Evolutionary conservation across 1,140 invertebrate genomes (phyloP).

Genomic region (Papilio machaon): DNA sequence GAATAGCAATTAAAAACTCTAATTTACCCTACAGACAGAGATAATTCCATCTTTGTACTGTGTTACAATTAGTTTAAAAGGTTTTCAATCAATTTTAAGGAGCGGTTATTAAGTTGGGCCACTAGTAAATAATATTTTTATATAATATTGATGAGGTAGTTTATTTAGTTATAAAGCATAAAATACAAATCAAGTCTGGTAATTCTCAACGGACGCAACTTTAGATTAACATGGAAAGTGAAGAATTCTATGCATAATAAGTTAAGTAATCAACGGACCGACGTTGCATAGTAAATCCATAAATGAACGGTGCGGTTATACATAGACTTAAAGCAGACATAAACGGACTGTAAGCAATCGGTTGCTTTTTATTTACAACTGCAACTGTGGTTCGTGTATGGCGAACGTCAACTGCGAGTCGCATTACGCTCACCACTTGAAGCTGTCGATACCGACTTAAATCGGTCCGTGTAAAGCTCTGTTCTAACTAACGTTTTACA

Average conservation of each 20-base stretch:
- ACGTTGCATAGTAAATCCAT: neutral
- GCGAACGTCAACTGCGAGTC: neutral
- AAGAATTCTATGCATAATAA: constrained; percentile 27
- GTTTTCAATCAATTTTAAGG: too few species aligned
- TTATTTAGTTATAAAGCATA: neutral
- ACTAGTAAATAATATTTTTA: neutral
- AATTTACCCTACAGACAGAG: too few species aligned
- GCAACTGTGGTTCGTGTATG: neutral
- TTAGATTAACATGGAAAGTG: constrained; percentile 12
- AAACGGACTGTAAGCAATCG: neutral
- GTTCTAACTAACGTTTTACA: too few species aligned
- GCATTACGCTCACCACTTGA: neutral
- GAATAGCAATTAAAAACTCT: too few species aligned
- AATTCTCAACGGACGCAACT: neutral
- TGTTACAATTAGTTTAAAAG: too few species aligned
- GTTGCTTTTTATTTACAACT: neutral
- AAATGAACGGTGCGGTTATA: neutral
- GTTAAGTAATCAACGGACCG: constrained; percentile 10
- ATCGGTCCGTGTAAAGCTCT: neutral
- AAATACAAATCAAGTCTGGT: neutral
- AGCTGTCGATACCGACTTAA: neutral
- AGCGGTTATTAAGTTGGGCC: too few species aligned
- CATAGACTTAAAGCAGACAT: neutral
- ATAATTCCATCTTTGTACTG: too few species aligned
- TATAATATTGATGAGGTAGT: neutral